Conservation (phyloP, 1,140 invertebrate species). For the Elymnias hypermnestra region DNA sequence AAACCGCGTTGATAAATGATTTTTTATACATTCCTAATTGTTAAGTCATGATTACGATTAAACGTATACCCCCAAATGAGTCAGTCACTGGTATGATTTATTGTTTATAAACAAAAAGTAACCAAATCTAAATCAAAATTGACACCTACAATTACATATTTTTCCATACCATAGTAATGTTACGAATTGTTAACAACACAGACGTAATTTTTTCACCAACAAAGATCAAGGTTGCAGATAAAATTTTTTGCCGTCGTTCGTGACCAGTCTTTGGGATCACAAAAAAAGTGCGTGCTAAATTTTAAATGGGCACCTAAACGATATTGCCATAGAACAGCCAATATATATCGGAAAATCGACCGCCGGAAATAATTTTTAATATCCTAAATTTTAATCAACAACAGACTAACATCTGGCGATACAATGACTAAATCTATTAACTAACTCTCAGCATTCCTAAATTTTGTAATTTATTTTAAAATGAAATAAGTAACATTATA, state of each 20-base stretch:
- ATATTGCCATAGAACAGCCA: conserved; percentile 22
- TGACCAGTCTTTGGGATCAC: conserved; percentile 55
- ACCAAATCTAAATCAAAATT: conserved; percentile 20
- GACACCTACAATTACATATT: conserved; percentile 20
- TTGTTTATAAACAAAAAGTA: conserved; percentile 13
- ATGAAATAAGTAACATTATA: too few species aligned
- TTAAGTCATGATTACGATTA: too few species aligned
- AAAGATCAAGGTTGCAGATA: conserved; percentile 67
- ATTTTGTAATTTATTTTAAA: too few species aligned
- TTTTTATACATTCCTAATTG: neutral
- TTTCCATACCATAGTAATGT: conserved; percentile 22
- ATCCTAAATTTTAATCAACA: conserved; percentile 5
- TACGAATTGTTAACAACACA: conserved; percentile 36
- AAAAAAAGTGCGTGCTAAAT: conserved; percentile 67
- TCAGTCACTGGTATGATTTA: conserved; percentile 1
- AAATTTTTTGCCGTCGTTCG: conserved; percentile 63
- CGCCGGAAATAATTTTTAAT: conserved; percentile 23
- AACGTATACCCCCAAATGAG: neutral
- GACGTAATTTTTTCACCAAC: conserved; percentile 59
- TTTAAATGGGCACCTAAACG: conserved; percentile 57
- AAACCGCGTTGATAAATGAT: neutral
- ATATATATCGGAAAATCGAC: conserved; percentile 16
- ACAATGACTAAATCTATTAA: neutral
- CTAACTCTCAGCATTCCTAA: too few species aligned
- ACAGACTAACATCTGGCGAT: too few species aligned